Percentiles rank a stretch among this genome's conserved stretches.
Conservation (phyloP, 2,888 invertebrate genomes). For the Brachypalpus laphriformis region DNA sequence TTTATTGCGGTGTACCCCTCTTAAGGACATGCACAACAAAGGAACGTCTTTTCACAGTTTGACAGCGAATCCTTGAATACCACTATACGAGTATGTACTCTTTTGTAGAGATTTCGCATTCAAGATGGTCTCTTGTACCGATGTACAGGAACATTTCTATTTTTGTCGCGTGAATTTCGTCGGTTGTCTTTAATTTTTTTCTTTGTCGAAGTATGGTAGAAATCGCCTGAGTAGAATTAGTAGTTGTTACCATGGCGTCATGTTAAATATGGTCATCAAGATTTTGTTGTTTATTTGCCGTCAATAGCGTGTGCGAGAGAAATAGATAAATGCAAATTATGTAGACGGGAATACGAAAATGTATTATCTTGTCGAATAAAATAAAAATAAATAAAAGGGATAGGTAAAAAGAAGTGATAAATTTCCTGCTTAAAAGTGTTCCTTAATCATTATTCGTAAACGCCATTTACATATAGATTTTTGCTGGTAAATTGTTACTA, state of each 20-base stretch:
- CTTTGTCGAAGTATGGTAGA: background rate
- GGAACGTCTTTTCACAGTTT: conserved; percentile 37
- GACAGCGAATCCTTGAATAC: conserved; percentile 55
- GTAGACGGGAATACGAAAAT: background rate
- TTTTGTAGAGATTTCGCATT: conserved; percentile 31
- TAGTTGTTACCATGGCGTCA: conserved; percentile 34
- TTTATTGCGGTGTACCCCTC: conserved; percentile 25
- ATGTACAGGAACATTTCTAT: conserved; percentile 27
- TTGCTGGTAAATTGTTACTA: too few species aligned
- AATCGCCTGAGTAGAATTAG: conserved; percentile 11
- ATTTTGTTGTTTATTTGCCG: conserved; percentile 6
- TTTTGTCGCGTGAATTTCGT: conserved; percentile 43
- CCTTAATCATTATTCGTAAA: too few species aligned
- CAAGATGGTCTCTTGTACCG: conserved; percentile 12
- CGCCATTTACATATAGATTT: too few species aligned
- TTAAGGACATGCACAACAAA: conserved; percentile 50
- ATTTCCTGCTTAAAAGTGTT: background rate
- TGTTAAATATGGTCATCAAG: conserved; percentile 30
- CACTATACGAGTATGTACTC: background rate
- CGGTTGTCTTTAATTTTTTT: conserved; percentile 7
- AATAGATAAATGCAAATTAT: conserved; percentile 28
- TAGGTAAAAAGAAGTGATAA: background rate
- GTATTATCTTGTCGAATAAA: background rate
- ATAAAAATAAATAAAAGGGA: too few species aligned
- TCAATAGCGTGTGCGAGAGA: conserved; percentile 17